Evolutionary conservation across 2,888 invertebrate species (phyloP), one percentile per base, ranked within the genome.

Genomic region (Dicyrtomina minuta): DNA sequence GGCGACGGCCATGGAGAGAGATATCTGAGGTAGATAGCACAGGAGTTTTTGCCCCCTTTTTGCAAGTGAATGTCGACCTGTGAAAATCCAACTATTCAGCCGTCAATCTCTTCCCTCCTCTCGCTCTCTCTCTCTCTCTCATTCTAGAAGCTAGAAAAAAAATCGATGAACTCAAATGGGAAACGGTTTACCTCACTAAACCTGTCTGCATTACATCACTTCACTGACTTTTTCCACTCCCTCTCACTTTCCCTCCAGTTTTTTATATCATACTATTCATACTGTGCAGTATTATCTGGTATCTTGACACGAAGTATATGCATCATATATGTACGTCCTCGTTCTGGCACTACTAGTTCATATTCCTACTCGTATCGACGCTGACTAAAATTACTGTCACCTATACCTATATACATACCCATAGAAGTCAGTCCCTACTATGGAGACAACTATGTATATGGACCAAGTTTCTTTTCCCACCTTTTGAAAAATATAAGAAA

Each of bases 201-300:
- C 70, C 70, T 66, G 70, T 66, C 70, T 61, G 53, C 65, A 70
- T 66, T 66, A 66, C 70, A 70, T 59, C 70, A 70, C 70, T 70
- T 60, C 33, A 68, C 60, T 68, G 68, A 68, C 55, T 70, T 60
- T 27, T 20, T 43, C 61, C 66, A 60, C 51, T 60, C 66, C 41
- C 62, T 17, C 22, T 56, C 39, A 46, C 56, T 58, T 64, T 64
- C 56, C 60, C 56, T 62, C 62, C 64, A 20, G 39, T 49, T 60
- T 58, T 56, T 64, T 56, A 43, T 20, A 46, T 22, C 33, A 8
- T 33, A n/a, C n/a, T n/a, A n/a, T 33, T 33, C 33, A 33, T 33
- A 10, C 26, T n/a, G 10, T 44, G 15, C 62, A 62, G 5, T 56
- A 22, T 33, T n/a, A n/a, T n/a, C n/a, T n/a, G n/a, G n/a, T n/a